phyloP scores from a whole-genome alignment of 2,797 vertebrate genomes.

The Scarus forsteni region DNA sequence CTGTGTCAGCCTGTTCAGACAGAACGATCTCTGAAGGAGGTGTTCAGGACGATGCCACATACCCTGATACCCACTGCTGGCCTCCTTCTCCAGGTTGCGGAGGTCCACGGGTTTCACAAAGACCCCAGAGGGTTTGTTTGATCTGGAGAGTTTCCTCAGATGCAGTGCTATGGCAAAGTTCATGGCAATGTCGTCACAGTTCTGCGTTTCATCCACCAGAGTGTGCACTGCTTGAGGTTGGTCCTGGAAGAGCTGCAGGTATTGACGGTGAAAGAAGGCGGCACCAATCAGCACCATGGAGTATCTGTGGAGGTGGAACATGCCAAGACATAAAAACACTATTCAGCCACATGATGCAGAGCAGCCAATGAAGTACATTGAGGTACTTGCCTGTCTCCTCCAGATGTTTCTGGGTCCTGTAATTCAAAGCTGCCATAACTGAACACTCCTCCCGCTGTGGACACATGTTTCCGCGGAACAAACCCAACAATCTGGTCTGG shows the following conservation, averaged over 20 bases:
- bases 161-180: constrained; percentile 90
- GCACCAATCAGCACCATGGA: constrained; percentile 96
- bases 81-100: constrained; percentile 92
- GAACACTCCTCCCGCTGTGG: constrained; percentile 87
- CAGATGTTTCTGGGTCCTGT: constrained; percentile 86
- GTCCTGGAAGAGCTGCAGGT: constrained; percentile 90
- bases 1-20: constrained; percentile 90
- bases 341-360: background rate
- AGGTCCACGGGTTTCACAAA: constrained; percentile 95
- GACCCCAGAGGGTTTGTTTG: constrained; percentile 86
- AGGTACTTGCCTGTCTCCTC: constrained; percentile 84
- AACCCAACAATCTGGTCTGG: constrained; percentile 95
- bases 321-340: background rate
- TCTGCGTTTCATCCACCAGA: constrained; percentile 93
- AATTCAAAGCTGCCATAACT: constrained; percentile 95
- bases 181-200: constrained; percentile 96
- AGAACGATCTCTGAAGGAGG: constrained; percentile 93
- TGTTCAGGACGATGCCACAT: constrained; percentile 97
- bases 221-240: constrained; percentile 85
- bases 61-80: constrained; percentile 90
- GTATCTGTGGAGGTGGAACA: constrained; percentile 76
- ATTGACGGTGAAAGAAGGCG: constrained; percentile 90
- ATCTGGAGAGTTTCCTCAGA: constrained; percentile 48
- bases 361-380: background rate
- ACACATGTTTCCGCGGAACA: constrained; percentile 93